A percentile compares a stretch with the other conserved stretches of the same genome.
phyloP scores from a whole-genome alignment of 2,113 vertebrate species.

The Xenopus laevis region DNA sequence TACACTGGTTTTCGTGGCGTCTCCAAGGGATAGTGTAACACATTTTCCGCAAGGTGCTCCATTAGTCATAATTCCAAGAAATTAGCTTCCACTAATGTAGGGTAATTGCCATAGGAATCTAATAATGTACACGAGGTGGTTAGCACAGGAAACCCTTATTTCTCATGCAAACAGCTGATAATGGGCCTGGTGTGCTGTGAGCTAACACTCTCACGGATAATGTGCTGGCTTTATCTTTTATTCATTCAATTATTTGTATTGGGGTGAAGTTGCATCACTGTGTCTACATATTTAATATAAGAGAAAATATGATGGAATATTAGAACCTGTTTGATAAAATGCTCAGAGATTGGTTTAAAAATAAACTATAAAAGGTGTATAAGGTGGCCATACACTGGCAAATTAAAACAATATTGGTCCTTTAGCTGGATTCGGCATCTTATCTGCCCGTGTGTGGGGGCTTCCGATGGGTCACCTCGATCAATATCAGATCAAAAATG shows the following conservation, averaged over 20 bases:
- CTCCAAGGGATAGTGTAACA: conserved; percentile 28
- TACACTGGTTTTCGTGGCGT: neutral
- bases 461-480: no score
- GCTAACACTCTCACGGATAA: neutral
- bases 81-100: conserved; percentile 14
- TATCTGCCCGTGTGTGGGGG: no score
- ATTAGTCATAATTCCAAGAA: conserved; percentile 29
- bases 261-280: no score
- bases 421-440: no score
- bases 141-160: neutral
- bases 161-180: neutral
- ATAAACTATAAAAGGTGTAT: no score
- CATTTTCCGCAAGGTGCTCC: neutral
- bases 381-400: no score
- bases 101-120: conserved; percentile 25
- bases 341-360: no score
- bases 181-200: neutral
- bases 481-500: no score
- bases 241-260: neutral
- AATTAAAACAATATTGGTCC: no score
- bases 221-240: neutral
- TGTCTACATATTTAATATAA: no score
- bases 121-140: conserved; percentile 16
- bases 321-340: no score
- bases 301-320: no score